Evolutionary conservation across 2,888 invertebrate species (phyloP).

Genomic region (Rotaria socialis): DNA sequence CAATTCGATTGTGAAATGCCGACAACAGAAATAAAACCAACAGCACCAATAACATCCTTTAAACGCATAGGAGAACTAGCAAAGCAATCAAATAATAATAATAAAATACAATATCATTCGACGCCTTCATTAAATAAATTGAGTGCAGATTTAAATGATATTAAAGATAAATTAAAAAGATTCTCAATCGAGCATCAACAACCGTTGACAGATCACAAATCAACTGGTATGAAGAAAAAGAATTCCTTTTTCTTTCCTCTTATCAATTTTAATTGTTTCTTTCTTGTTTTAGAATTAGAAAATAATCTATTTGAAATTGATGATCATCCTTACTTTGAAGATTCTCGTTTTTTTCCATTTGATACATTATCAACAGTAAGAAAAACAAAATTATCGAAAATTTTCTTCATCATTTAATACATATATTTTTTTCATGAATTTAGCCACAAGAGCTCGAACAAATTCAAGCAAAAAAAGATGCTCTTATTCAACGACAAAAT

Average conservation of each 20-base stretch:
- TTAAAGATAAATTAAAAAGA: constrained; percentile 31
- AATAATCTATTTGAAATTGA: too few species aligned
- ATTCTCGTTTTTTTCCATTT: too few species aligned
- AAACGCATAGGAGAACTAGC: not conserved
- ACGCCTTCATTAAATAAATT: constrained; percentile 29
- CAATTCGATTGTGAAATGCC: not conserved
- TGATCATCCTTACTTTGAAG: too few species aligned
- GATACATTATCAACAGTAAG: not conserved
- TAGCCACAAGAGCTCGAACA: constrained; percentile 5
- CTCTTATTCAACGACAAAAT: not conserved
- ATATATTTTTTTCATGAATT: too few species aligned
- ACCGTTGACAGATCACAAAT: not conserved
- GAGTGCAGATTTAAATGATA: constrained; percentile 22
- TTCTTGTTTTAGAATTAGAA: too few species aligned
- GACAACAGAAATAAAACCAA: not conserved
- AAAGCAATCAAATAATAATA: not conserved
- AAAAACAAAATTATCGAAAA: too few species aligned
- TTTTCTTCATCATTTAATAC: too few species aligned
- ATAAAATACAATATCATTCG: not conserved
- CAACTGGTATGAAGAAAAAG: not conserved
- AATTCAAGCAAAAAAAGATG: constrained; percentile 9
- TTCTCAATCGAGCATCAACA: not conserved
- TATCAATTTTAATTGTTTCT: too few species aligned
- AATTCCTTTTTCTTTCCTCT: too few species aligned
- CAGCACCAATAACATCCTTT: not conserved